Percentiles rank a stretch among this genome's conserved stretches.
These are phyloP conservation scores for Ochropacha duplaris DNA, from an alignment of 2,888 invertebrate genomes.

Conservation along the genomic window DNA sequence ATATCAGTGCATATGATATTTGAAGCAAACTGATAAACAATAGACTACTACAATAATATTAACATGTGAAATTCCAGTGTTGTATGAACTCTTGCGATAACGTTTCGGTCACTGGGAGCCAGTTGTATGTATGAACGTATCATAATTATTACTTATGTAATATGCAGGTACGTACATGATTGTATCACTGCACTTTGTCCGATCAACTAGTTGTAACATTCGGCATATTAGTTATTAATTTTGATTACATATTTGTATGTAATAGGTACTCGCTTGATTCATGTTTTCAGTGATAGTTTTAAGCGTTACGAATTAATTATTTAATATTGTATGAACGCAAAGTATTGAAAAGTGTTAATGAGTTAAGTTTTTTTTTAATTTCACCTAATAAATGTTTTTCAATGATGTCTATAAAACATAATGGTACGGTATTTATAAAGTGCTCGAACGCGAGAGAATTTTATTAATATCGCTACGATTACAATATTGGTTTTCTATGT, in stretches of 20 bases:
- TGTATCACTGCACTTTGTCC: background rate
- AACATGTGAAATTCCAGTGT: background rate
- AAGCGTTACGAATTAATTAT: background rate
- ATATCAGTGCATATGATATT: background rate
- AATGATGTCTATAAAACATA: background rate
- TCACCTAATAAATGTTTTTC: background rate
- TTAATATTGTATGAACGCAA: background rate
- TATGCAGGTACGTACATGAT: too few relatives aligned
- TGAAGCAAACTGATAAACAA: background rate
- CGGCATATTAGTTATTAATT: background rate
- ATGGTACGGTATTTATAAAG: background rate
- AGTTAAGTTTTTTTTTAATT: background rate
- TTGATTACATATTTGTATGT: background rate
- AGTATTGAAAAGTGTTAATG: background rate
- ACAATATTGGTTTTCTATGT: background rate
- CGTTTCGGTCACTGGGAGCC: background rate
- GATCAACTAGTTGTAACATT: background rate
- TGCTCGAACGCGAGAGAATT: background rate
- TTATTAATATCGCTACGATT: background rate
- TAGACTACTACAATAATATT: background rate
- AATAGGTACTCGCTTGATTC: background rate
- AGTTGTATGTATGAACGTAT: background rate
- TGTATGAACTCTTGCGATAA: background rate
- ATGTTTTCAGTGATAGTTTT: background rate
- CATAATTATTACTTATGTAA: background rate